Conservation (phyloP, 64 coral and sea anemone species). For the Stichodactyla helianthus region DNA sequence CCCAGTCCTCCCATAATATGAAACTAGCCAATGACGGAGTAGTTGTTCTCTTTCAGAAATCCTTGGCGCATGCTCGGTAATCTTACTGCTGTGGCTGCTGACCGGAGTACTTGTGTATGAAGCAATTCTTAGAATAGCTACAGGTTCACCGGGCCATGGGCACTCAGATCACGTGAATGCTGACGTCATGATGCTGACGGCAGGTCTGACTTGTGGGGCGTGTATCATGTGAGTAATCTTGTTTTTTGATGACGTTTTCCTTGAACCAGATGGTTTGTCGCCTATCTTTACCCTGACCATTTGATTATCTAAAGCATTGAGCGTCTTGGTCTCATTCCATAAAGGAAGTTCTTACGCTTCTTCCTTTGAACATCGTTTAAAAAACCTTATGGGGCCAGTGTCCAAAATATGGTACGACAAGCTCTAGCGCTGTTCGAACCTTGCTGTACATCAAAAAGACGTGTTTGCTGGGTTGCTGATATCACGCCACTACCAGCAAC, state of each 20-base stretch:
- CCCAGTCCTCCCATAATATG: neutral
- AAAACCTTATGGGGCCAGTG: too few species aligned
- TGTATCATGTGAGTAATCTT: slow-evolving; percentile 65
- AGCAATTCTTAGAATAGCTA: slow-evolving; percentile 61
- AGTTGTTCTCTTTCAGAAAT: slow-evolving; percentile 43
- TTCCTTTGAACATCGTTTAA: too few species aligned
- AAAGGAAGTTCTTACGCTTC: too few species aligned
- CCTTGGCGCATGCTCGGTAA: slow-evolving; percentile 68
- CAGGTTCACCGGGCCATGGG: slow-evolving; percentile 22
- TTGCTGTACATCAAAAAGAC: too few species aligned
- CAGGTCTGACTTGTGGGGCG: slow-evolving; percentile 60
- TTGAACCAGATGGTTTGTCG: too few species aligned
- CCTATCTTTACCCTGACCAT: too few species aligned
- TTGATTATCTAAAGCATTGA: too few species aligned
- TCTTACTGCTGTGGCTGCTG: slow-evolving; percentile 69
- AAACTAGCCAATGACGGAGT: neutral
- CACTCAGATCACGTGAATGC: slow-evolving; percentile 77
- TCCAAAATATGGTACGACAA: too few species aligned
- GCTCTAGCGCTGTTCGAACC: too few species aligned
- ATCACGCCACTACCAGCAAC: too few species aligned
- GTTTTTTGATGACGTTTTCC: neutral
- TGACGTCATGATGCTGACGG: slow-evolving; percentile 78
- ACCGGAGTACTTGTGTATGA: slow-evolving; percentile 87
- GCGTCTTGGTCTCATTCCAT: too few species aligned
- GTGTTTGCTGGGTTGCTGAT: too few species aligned